Evolutionary conservation across 1,140 invertebrate species (phyloP).

Genomic region (Hestina assimilis): DNA sequence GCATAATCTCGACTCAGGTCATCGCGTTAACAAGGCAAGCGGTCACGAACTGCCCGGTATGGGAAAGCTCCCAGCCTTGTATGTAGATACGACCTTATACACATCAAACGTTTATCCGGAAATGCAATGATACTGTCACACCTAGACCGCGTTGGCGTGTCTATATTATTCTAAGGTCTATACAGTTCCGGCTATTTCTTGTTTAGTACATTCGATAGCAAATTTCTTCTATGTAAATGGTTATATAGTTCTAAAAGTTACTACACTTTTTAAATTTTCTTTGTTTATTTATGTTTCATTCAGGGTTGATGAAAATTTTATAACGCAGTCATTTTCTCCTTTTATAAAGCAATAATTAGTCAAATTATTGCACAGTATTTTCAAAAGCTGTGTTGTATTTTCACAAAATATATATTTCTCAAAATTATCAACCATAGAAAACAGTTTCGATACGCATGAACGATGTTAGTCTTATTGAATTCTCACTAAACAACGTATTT

Average conservation of each 20-base stretch:
- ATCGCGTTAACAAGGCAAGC: conserved; percentile 64
- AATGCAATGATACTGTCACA: conserved; percentile 28
- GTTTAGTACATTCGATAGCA: conserved; percentile 2
- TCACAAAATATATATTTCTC: too few relatives aligned
- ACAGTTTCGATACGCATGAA: conserved; percentile 6
- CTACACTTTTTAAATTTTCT: too few relatives aligned
- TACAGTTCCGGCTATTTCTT: neutral
- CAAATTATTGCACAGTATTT: too few relatives aligned
- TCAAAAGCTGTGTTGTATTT: too few relatives aligned
- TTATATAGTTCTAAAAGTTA: too few relatives aligned
- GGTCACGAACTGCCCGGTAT: conserved; percentile 71
- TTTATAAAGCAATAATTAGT: too few relatives aligned
- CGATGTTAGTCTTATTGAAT: conserved; percentile 37
- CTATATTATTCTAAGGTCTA: conserved; percentile 9
- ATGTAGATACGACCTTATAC: conserved; percentile 56
- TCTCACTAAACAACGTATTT: conserved; percentile 44
- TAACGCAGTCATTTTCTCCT: too few relatives aligned
- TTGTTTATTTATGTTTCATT: too few relatives aligned
- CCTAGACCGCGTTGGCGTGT: conserved; percentile 15
- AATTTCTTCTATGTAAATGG: too few relatives aligned
- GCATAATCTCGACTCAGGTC: conserved; percentile 67
- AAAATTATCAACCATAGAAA: neutral
- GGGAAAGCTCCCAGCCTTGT: conserved; percentile 71
- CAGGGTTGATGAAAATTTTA: too few relatives aligned
- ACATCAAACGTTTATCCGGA: conserved; percentile 28